Evolutionary conservation across 2,888 invertebrate species (phyloP), one percentile per base, ranked within the genome.

Genomic region (Cerceris ruficornis): DNA sequence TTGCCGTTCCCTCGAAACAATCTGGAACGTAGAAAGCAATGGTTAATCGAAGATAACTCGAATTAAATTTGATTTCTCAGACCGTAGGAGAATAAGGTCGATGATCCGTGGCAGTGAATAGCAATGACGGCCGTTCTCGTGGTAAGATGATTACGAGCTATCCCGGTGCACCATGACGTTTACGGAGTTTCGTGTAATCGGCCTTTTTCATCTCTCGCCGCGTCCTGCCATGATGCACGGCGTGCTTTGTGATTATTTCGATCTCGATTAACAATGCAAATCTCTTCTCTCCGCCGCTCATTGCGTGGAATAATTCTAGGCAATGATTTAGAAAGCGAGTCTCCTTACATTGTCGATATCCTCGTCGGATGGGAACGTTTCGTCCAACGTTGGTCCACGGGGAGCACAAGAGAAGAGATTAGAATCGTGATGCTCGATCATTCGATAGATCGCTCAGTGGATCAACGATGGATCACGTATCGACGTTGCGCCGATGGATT

Each of bases 201-300:
- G 60, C 62, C 55, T 62, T 79, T 69, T 80, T 72, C 72, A 65
- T 81, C 77, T 79, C 64, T 66, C 57, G 61, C 68, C 68, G 57
- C 58, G 72, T 54, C 49, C 55, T 7, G 41, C 58, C 43, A 41
- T 43, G 62, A 59, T 62, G 54, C 68, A 59, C 69, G 46, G 54
- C n/a, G 52, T 54, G 52, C 52, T 68, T 64, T 77, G 75, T 79
- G 81, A 88, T 90, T 87, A 87, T 87, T 88, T 83, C 84, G 82
- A 88, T 89, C 86, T 82, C 88, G 89, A 89, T 90, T 89, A 89
- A 87, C 89, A 88, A 90, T 89, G 88, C 87, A 87, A 89, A 89
- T 89, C 84, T 83, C 67, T 69, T 88, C 82, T 85, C 65, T 61
- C 69, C 49, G 54, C 50, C 57, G 62, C 43, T 69, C 61, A 52